Evolutionary conservation across 2,888 invertebrate genomes (phyloP), one percentile per base, ranked within the genome.

Genomic region (Penaeus monodon): DNA sequence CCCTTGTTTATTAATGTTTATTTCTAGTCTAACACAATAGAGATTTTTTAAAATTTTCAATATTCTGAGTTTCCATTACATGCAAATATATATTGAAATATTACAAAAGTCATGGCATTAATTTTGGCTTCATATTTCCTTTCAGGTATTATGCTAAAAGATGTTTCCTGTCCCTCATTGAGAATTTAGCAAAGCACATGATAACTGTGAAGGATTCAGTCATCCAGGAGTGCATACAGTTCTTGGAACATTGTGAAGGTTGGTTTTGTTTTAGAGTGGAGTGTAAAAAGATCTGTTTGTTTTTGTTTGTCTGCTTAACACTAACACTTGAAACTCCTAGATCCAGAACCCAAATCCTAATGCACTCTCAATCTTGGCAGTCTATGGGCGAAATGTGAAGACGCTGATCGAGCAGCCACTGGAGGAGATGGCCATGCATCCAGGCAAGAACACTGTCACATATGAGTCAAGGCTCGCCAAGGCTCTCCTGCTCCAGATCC

Each of bases 131-230:
- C 33, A 38, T 38, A n/a, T 49, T 64, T 80, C 77, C 63, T 91
- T 90, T 44, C 89, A 93, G 92, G 93, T 96, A 97, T 92, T 99
- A 99, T 92, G 97, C 98, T 1, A 99, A 99, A 92, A 94, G 99
- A 88, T 99, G 98, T 92, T 97, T 99, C 92, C 93, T 99, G 86
- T 97, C 97, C n/a, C 94, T 98, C 91, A 94, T 97, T 87, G 97
- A 98, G 93, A 97, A 97, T 92, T 93, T 97, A 91, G 95, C 97
- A 0, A 98, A 98, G 91, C 97, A 98, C 92, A 95, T 97, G 93
- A 96, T 98, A 86, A 96, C 96, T 79, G 94, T 97, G 81, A 95
- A 96, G 92, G 98, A 98, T 93, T 94, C 95, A 44, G 96, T 97
- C 57, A 94, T 97, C 88, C 95, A 96, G 91, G 98, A 98, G 91